A percentile compares a stretch with the other conserved stretches of the same genome.
These are phyloP conservation scores for Cottoperca gobio DNA, from an alignment of 2,797 vertebrate species.

Conservation along the genomic window DNA sequence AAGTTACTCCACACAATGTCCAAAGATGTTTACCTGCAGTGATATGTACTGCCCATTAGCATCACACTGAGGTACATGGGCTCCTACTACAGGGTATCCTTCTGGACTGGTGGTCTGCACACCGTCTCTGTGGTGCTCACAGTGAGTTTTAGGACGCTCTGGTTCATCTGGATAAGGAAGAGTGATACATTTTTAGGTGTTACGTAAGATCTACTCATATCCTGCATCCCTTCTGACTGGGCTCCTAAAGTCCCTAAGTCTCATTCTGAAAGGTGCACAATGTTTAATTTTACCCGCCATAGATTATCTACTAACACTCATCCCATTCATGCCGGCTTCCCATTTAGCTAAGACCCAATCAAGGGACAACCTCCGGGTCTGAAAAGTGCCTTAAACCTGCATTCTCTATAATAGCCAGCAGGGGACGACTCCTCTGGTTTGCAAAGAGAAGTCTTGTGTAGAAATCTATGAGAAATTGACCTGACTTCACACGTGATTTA, in stretches of 20 bases:
- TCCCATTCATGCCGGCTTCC: not conserved
- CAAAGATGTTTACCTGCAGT: constrained; percentile 66
- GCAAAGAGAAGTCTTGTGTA: too few relatives aligned
- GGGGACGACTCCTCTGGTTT: too few relatives aligned
- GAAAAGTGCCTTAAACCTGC: too few relatives aligned
- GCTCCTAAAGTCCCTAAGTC: constrained; percentile 1
- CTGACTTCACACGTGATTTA: too few relatives aligned
- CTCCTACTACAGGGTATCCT: constrained; percentile 46
- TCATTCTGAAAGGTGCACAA: not conserved
- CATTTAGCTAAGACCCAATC: not conserved
- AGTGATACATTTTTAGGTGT: not conserved
- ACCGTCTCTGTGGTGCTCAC: constrained; percentile 76
- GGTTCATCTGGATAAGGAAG: constrained; percentile 25
- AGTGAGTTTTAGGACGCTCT: constrained; percentile 68
- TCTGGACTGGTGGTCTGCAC: constrained; percentile 43
- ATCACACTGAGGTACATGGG: constrained; percentile 77
- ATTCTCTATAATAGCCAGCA: too few relatives aligned
- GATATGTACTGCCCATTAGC: constrained; percentile 81
- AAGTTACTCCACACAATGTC: not conserved
- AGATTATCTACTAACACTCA: not conserved
- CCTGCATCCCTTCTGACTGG: not conserved
- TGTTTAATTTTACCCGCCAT: not conserved
- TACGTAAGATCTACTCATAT: not conserved
- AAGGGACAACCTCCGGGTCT: too few relatives aligned
- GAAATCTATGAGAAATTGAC: too few relatives aligned